Percentiles rank a stretch among this genome's conserved stretches.
phyloP scores from a whole-genome alignment of 2,888 invertebrate species.

The Lepidonotus clava region DNA sequence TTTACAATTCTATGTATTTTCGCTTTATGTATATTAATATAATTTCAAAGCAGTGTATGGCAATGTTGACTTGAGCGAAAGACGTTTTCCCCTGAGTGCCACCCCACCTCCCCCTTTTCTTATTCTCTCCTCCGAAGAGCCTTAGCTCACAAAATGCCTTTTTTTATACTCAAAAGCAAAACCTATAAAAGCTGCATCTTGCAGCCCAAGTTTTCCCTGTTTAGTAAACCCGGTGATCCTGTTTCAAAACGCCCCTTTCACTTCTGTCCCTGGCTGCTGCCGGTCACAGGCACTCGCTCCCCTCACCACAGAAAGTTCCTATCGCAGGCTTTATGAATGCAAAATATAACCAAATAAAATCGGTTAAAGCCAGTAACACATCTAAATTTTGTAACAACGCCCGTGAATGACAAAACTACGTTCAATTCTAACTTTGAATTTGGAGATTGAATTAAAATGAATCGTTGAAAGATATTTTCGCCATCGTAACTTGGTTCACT shows the following conservation, averaged over 20 bases:
- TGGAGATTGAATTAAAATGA: neutral
- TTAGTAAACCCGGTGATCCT: constrained; percentile 8
- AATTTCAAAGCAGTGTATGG: constrained; percentile 45
- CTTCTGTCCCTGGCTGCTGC: constrained; percentile 43
- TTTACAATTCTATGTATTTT: constrained; percentile 25
- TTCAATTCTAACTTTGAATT: neutral
- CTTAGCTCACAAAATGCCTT: neutral
- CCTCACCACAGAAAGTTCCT: constrained; percentile 38
- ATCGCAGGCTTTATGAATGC: constrained; percentile 38
- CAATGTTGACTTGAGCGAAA: constrained; percentile 48
- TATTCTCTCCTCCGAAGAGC: constrained; percentile 13
- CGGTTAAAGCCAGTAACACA: neutral
- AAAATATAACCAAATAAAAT: neutral
- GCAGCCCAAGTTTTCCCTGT: constrained; percentile 4
- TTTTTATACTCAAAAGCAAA: neutral
- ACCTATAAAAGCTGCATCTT: constrained; percentile 8
- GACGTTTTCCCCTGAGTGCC: constrained; percentile 38
- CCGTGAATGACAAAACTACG: neutral
- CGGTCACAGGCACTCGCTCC: constrained; percentile 33
- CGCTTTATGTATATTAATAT: constrained; percentile 51
- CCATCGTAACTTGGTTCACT: no score
- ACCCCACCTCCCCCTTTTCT: constrained; percentile 33
- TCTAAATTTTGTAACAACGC: neutral
- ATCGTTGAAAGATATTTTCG: no score
- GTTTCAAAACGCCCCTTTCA: constrained; percentile 7